Conservation (phyloP, 2,113 vertebrate genomes). For the Chaenocephalus aceratus region DNA sequence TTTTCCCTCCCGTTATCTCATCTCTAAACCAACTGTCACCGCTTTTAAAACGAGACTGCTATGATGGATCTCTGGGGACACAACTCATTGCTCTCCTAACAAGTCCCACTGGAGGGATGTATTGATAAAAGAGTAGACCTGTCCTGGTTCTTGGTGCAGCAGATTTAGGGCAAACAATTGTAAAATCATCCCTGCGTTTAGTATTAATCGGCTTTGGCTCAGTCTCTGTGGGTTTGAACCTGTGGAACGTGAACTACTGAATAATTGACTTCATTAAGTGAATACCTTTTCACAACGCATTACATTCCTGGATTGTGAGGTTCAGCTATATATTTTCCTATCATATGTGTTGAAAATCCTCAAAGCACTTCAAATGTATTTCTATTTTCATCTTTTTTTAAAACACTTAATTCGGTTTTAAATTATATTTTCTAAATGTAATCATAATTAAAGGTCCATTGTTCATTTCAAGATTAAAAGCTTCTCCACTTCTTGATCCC, state of each 20-base stretch:
- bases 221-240: not conserved
- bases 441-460: not conserved
- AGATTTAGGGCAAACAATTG: not conserved
- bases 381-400: not conserved
- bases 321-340: not conserved
- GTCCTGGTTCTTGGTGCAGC: too few species aligned
- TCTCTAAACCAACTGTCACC: not conserved
- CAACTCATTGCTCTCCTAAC: not conserved
- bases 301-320: not conserved
- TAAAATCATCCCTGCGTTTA: not conserved
- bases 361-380: not conserved
- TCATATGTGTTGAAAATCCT: not conserved
- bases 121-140: constrained; percentile 1
- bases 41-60: not conserved
- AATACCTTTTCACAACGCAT: not conserved
- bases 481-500: not conserved
- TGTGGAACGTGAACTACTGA: not conserved
- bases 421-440: too few species aligned
- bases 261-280: not conserved
- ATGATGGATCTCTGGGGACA: not conserved
- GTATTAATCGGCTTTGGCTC: not conserved
- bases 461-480: not conserved
- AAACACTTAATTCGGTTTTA: not conserved
- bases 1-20: not conserved
- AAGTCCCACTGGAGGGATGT: not conserved